Evolutionary conservation across 2,113 vertebrate genomes (phyloP), one percentile per base, ranked within the genome.

Genomic region (Nycticorax nycticorax): DNA sequence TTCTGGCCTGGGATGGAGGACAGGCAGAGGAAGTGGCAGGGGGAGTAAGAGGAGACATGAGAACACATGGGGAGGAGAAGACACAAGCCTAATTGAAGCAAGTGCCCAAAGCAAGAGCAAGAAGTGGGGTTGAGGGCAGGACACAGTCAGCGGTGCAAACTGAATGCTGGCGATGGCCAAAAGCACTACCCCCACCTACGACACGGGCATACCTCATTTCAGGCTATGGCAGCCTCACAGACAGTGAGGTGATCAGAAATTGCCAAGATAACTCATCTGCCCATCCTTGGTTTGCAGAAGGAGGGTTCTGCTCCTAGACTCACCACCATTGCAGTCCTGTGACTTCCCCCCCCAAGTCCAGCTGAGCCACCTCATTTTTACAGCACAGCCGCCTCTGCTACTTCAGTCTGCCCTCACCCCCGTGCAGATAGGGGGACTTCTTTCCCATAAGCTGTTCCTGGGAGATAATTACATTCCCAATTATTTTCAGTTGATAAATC

Each of bases 341-440:
- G 16, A 21, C 27, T 20, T 26, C 27, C 39, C 27, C 27, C 2
- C 41, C 12, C 8, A 48, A 37, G 52, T 24, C 48, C 50, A 22
- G 23, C 39, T 18, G 33, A 47, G n/a, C 22, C 30, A 8, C n/a
- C 24, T 28, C 45, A 21, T 16, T 21, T 28, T 39, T 32, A 4
- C 43, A 32, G n/a, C 17, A 8, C 27, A 13, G 66, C 13, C 4
- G 5, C 28, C 48, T 33, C 50, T 45, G 57, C 48, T 33, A 2
- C 9, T 39, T 27, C 8, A 6, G 16, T 12, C 62, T 37, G 16
- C 55, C 32, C 74, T 62, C 33, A 33, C 6, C 20, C 28, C 57
- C 24, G 6, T 3, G 5, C 41, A 30, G 19, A 16, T 5, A 39
- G 1, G 1, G 24, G 10, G 26, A 33, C 33, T 12, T 10, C 26